Evolutionary conservation across 2,888 invertebrate species (phyloP), one percentile per base, ranked within the genome.

Genomic region (Mechanitis messenoides): DNA sequence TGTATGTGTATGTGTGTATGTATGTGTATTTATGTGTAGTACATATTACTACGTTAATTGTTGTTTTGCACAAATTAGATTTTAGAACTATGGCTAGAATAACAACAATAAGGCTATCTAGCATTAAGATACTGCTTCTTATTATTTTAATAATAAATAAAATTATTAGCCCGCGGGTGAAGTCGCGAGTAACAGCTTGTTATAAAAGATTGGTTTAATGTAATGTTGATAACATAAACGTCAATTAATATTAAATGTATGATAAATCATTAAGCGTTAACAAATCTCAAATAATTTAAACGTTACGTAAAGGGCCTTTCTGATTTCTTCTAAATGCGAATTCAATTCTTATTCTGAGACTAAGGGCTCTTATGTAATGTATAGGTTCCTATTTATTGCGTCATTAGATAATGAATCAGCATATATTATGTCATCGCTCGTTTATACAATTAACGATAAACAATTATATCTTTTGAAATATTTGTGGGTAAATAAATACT

Each of bases 211-310:
- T 50, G 5, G 50, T 50, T 31, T 50, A 31, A 50, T 50, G 9
- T 31, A 9, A 11, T 31, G 50, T 31, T 11, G 31, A 50, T 50
- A 50, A 31, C 1, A 31, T 50, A 50, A 47, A 6, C 31, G 50
- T n/a, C n/a, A 6, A 31, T 50, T 11, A 11, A 50, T 50, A 50
- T 9, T 50, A 50, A 75, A 77, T 75, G 77, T 74, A 3, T 42
- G 42, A 42, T 20, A 20, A 31, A 35, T 12, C 38, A 59, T 53
- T 55, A 50, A 50, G 50, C 31, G 31, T 31, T 50, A 7, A 60
- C 46, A 60, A 60, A 55, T 12, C 45, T 55, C 46, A 54, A 57
- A 56, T 45, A 45, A 58, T 50, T 61, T 59, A 35, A 35, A 35
- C 53, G 64, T 71, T 71, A 58, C 66, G 64, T 66, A 69, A 46